Conservation (phyloP, 2,888 invertebrate genomes). For the Drosophila sordidula region DNA sequence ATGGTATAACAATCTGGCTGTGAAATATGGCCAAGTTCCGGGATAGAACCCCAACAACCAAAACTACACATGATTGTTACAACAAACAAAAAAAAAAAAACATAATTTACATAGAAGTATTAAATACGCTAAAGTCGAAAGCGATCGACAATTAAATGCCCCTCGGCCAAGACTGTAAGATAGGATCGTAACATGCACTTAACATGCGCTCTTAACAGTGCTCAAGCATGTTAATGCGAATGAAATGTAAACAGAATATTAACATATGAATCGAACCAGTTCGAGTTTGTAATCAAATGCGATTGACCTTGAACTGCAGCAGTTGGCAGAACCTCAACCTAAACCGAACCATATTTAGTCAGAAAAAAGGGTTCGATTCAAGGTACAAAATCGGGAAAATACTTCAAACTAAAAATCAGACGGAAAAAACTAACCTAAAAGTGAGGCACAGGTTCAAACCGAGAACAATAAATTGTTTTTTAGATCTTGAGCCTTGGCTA, state of each 20-base stretch:
- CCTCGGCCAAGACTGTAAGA: slow-evolving; percentile 5
- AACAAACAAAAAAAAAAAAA: slow-evolving; percentile 13
- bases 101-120: background rate
- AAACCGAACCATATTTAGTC: too few relatives aligned
- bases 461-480: too few relatives aligned
- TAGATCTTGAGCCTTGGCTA: background rate
- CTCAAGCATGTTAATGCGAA: background rate
- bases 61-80: slow-evolving; percentile 7
- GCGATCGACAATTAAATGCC: slow-evolving; percentile 9
- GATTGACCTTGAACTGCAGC: too few relatives aligned
- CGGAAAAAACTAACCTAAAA: too few relatives aligned
- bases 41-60: slow-evolving; percentile 4
- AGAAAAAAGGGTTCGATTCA: too few relatives aligned
- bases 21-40: slow-evolving; percentile 24
- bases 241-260: background rate
- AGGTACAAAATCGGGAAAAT: too few relatives aligned
- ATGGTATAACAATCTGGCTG: slow-evolving; percentile 12
- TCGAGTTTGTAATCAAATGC: too few relatives aligned
- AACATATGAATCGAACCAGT: too few relatives aligned
- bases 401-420: too few relatives aligned
- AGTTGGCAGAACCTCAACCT: too few relatives aligned
- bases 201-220: slow-evolving; percentile 8
- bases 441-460: too few relatives aligned
- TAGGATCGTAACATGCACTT: background rate
- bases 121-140: slow-evolving; percentile 16